phyloP scores from a whole-genome alignment of 2,888 invertebrate genomes.

The Tinea semifulvella region DNA sequence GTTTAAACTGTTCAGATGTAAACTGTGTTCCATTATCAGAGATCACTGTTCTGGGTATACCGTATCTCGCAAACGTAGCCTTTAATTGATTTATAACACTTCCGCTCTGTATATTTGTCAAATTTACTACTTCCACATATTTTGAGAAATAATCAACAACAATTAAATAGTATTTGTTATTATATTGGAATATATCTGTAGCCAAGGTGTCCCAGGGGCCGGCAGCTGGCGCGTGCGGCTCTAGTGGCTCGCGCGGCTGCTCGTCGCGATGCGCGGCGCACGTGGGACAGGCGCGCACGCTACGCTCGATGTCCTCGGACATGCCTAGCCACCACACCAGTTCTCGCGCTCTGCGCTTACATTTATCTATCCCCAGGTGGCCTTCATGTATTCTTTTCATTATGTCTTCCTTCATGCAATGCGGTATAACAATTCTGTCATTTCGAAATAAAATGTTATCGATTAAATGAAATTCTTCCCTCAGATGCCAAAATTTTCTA shows the following conservation, averaged over 20 bases:
- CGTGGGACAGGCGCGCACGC: slow-evolving; percentile 17
- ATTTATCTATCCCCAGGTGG: slow-evolving; percentile 17
- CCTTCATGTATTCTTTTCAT: slow-evolving; percentile 17
- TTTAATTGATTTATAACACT: not conserved
- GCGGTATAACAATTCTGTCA: slow-evolving; percentile 3
- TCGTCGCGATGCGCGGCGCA: slow-evolving; percentile 20
- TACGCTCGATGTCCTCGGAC: slow-evolving; percentile 18
- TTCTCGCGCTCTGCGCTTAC: slow-evolving; percentile 19
- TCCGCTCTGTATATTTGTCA: not conserved
- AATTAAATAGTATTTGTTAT: slow-evolving; percentile 22
- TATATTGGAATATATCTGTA: slow-evolving; percentile 22
- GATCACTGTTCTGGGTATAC: not conserved
- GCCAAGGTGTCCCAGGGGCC: slow-evolving; percentile 16
- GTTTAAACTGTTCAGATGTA: not conserved
- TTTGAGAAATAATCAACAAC: slow-evolving; percentile 23
- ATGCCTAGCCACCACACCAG: slow-evolving; percentile 21
- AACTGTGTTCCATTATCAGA: not conserved
- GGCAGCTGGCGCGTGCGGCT: slow-evolving; percentile 17
- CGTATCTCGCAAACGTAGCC: not conserved
- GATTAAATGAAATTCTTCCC: not conserved
- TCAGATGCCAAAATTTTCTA: not conserved
- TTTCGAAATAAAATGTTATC: slow-evolving; percentile 4
- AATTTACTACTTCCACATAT: slow-evolving; percentile 20
- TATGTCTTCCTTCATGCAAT: slow-evolving; percentile 7
- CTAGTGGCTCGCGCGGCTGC: slow-evolving; percentile 18